These are phyloP conservation scores for Corythaixoides concolor DNA, from an alignment of 2,113 vertebrate genomes.

Conservation along the genomic window DNA sequence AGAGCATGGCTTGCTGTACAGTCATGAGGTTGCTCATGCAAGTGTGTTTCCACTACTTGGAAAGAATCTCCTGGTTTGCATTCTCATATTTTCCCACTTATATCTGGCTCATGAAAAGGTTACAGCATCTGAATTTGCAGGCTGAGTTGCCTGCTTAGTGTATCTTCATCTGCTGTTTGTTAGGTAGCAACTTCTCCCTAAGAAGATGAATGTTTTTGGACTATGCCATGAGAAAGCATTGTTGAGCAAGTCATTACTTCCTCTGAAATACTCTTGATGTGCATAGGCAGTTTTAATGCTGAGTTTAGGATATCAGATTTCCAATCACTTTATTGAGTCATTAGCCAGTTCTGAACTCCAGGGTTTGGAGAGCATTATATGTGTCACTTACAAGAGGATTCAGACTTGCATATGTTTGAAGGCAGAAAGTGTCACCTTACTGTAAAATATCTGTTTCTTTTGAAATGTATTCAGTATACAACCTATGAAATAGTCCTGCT, in stretches of 20 bases:
- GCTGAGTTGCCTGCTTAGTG: not conserved
- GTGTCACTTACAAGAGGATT: not conserved
- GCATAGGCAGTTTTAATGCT: not conserved
- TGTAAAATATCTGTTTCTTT: not conserved
- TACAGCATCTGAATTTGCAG: not conserved
- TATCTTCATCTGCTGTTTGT: not conserved
- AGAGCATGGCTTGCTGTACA: not conserved
- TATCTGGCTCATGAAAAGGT: not conserved
- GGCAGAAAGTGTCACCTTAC: not conserved
- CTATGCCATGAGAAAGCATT: not conserved
- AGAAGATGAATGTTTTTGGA: not conserved
- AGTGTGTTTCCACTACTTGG: not conserved
- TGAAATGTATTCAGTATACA: not conserved
- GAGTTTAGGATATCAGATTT: not conserved
- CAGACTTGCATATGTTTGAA: not conserved
- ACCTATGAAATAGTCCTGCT: not conserved
- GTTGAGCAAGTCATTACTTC: not conserved
- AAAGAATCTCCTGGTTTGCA: not conserved
- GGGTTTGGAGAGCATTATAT: not conserved
- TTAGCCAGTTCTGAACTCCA: not conserved
- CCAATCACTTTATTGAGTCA: not conserved
- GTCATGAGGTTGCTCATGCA: not conserved
- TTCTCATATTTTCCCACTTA: not conserved
- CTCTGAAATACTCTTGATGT: not conserved
- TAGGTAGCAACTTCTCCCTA: not conserved